A percentile compares a stretch with the other conserved stretches of the same genome.
Evolutionary conservation across 2,888 invertebrate genomes (phyloP).

Genomic region (Zaprionus lineosus): DNA sequence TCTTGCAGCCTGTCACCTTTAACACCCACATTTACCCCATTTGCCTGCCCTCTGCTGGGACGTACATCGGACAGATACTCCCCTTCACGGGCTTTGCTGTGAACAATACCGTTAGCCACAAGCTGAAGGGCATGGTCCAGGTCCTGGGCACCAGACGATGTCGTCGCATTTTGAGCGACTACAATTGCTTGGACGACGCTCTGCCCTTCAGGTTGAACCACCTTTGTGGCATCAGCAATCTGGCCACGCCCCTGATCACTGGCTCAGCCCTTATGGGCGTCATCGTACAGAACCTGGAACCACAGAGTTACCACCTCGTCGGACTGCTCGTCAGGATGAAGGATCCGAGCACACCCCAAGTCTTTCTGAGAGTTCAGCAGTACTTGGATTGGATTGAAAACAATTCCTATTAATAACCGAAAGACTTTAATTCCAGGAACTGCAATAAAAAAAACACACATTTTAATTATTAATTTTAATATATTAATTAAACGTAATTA

Average conservation of each 20-base stretch:
- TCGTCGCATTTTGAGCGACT: background rate
- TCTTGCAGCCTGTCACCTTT: background rate
- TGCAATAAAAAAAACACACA: too few relatives aligned
- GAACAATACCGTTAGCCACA: conserved; percentile 2
- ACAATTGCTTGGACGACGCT: background rate
- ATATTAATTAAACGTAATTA: too few relatives aligned
- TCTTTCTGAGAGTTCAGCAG: conserved; percentile 26
- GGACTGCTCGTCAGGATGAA: conserved; percentile 18
- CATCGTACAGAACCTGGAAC: background rate
- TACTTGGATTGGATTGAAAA: too few relatives aligned
- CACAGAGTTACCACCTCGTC: conserved; percentile 20
- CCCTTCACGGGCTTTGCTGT: conserved; percentile 20
- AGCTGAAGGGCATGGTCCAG: conserved; percentile 24
- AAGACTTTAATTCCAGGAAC: too few relatives aligned
- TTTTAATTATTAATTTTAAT: too few relatives aligned
- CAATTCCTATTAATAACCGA: too few relatives aligned
- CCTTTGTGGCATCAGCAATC: conserved; percentile 26
- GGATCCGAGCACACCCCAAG: background rate
- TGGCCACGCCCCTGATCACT: conserved; percentile 1
- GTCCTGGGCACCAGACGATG: conserved; percentile 11
- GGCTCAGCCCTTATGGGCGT: conserved; percentile 40
- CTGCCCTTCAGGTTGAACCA: conserved; percentile 1
- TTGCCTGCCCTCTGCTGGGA: conserved; percentile 33
- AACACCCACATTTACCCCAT: conserved; percentile 23
- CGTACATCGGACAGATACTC: too few relatives aligned